Conservation (phyloP, 2,113 vertebrate genomes). For the Amblyopsis rosae region DNA sequence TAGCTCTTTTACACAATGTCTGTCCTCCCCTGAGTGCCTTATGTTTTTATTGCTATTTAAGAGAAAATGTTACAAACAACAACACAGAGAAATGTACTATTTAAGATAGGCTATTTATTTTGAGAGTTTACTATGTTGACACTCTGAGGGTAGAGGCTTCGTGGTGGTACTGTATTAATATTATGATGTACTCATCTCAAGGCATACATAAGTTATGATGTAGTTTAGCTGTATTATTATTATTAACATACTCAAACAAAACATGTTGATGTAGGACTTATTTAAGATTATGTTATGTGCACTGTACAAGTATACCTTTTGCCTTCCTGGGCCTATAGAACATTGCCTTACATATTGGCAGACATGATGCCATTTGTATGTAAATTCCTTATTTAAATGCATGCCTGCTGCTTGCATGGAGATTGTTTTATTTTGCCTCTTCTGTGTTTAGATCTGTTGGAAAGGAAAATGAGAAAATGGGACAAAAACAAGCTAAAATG, state of each 20-base stretch:
- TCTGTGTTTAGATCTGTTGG: conserved; percentile 76
- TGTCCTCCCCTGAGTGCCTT: conserved; percentile 92
- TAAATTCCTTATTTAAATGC: conserved; percentile 76
- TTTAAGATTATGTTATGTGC: conserved; percentile 95
- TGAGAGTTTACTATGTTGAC: conserved; percentile 92
- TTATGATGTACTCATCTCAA: conserved; percentile 99
- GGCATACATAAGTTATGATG: conserved; percentile 98
- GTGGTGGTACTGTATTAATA: conserved; percentile 94
- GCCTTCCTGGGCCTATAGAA: conserved; percentile 86
- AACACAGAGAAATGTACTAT: conserved; percentile 71
- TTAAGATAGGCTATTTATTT: conserved; percentile 95
- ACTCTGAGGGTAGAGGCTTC: conserved; percentile 92
- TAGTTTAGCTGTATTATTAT: conserved; percentile 86
- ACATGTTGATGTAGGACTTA: conserved; percentile 92
- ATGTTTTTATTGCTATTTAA: conserved; percentile 96
- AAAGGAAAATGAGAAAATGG: conserved; percentile 44
- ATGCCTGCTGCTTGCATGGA: conserved; percentile 76
- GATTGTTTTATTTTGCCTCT: conserved; percentile 68
- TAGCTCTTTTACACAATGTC: conserved; percentile 80
- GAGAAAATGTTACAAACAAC: conserved; percentile 34
- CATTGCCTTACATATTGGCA: conserved; percentile 83
- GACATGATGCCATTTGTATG: conserved; percentile 80
- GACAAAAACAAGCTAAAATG: conserved; percentile 77
- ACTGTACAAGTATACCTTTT: conserved; percentile 85
- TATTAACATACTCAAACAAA: conserved; percentile 97